Base-by-base conservation (phyloP, 2,888 invertebrate genomes). In the Melieria omissa region DNA sequence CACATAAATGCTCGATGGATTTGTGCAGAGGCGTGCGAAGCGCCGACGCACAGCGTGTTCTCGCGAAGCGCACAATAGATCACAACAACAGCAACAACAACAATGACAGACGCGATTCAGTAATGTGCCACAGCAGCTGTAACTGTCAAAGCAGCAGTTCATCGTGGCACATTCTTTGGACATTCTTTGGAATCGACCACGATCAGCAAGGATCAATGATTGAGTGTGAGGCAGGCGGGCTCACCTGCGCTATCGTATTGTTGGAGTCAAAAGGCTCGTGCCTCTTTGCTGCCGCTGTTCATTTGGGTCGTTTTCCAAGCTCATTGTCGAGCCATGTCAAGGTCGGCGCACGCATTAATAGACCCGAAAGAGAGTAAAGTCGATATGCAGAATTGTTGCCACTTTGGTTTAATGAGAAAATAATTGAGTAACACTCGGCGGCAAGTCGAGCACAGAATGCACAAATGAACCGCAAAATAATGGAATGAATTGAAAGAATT, bases 131-230 rank as follows among this genome's bases (percentile, higher is more conserved):
- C 29, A 76, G 76, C 77, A 77, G 77, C 75, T 77, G 77, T 74
- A 73, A 75, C 76, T 77, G 77, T 76, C 77, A 76, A 73, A 73
- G 72, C 76, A 76, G 70, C 74, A 29, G 29, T 29, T 29, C 29
- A 29, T 75, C 76, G 46, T 76, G 74, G 76, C 71, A 72, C 62
- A 75, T 76, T 73, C 72, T 65, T 75, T 14, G 12, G 5, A 14
- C 52, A 8, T 5, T 16, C 57, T 16, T 57, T 14, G 7, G 14
- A 52, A 52, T 52, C 52, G n/a, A 9, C n/a, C n/a, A 52, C n/a
- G 5, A 14, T 8, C 5, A n/a, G 6, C 52, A 52, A 14, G 14
- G n/a, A 9, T 9, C 5, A 12, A 52, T 9, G 10, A 12, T n/a
- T 52, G 52, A 12, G 14, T 52, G 14, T 12, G 14, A 8, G 52